Conservation (phyloP, 2,888 invertebrate species). For the Nephrotoma appendiculata region DNA sequence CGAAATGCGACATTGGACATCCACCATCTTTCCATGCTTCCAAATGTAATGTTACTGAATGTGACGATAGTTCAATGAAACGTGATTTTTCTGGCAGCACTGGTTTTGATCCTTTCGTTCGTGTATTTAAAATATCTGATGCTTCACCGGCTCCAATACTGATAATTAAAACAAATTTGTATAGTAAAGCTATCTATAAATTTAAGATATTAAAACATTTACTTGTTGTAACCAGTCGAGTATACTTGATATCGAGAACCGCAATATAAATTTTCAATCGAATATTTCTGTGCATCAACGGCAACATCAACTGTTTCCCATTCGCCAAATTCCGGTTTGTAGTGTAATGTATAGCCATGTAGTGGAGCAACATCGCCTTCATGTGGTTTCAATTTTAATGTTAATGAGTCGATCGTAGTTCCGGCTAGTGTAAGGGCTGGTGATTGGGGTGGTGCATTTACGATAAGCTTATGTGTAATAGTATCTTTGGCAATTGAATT, state of each 20-base stretch:
- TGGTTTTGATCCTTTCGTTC: constrained; percentile 88
- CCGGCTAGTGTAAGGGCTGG: constrained; percentile 59
- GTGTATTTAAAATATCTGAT: constrained; percentile 75
- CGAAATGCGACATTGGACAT: constrained; percentile 90
- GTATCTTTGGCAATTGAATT: constrained; percentile 88
- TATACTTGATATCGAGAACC: constrained; percentile 89
- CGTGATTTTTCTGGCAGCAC: constrained; percentile 79
- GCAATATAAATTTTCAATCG: constrained; percentile 76
- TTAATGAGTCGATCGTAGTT: constrained; percentile 61
- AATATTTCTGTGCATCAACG: constrained; percentile 65
- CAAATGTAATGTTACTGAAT: constrained; percentile 80
- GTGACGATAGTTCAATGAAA: constrained; percentile 86
- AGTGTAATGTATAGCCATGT: constrained; percentile 82
- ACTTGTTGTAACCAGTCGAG: constrained; percentile 86
- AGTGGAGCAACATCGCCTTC: constrained; percentile 74
- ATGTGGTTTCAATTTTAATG: constrained; percentile 55
- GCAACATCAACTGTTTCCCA: constrained; percentile 80
- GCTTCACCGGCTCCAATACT: constrained; percentile 87
- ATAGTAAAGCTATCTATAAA: neutral
- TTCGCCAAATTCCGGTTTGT: constrained; percentile 88
- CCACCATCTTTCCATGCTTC: constrained; percentile 91
- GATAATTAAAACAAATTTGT: constrained; percentile 11
- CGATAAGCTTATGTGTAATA: constrained; percentile 76
- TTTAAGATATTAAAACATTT: constrained; percentile 17
- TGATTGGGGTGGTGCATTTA: constrained; percentile 61